Evolutionary conservation across 2,888 invertebrate species (phyloP).

Genomic region (Eubasilissa splendida): DNA sequence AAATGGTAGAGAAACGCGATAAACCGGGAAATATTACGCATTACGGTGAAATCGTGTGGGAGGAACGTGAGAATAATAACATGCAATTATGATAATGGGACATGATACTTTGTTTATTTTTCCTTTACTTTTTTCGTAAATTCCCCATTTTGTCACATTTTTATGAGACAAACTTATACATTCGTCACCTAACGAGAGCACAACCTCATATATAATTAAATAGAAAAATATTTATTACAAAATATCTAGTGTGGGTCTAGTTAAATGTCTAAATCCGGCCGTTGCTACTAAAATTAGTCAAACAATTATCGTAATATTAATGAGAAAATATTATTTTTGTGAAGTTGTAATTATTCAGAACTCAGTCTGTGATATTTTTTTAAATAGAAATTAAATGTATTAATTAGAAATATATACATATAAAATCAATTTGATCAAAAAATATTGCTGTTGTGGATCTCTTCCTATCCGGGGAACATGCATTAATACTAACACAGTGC

Average conservation of each 20-base stretch:
- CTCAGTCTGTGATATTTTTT: no score
- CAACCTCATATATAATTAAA: not conserved
- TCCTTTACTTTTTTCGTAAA: slow-evolving; percentile 3
- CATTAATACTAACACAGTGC: no score
- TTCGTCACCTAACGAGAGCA: not conserved
- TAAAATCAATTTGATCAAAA: no score
- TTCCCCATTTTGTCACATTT: slow-evolving; percentile 5
- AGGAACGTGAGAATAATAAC: slow-evolving; percentile 54
- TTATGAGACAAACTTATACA: slow-evolving; percentile 8
- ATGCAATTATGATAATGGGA: slow-evolving; percentile 57
- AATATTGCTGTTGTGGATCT: no score
- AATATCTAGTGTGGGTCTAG: not conserved
- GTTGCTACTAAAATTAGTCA: no score
- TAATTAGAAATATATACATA: no score
- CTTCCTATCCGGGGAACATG: no score
- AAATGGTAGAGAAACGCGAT: slow-evolving; percentile 54
- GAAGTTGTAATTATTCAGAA: no score
- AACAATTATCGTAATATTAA: no score
- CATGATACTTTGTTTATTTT: slow-evolving; percentile 42
- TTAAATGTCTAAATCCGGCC: no score
- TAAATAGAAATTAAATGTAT: no score
- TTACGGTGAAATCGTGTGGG: slow-evolving; percentile 53
- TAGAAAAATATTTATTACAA: slow-evolving; percentile 4
- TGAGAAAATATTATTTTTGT: no score
- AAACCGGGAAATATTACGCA: slow-evolving; percentile 56